Percentiles rank a stretch among this genome's conserved stretches.
Evolutionary conservation across 2,888 invertebrate species (phyloP).

Genomic region (Parnassius mnemosyne): DNA sequence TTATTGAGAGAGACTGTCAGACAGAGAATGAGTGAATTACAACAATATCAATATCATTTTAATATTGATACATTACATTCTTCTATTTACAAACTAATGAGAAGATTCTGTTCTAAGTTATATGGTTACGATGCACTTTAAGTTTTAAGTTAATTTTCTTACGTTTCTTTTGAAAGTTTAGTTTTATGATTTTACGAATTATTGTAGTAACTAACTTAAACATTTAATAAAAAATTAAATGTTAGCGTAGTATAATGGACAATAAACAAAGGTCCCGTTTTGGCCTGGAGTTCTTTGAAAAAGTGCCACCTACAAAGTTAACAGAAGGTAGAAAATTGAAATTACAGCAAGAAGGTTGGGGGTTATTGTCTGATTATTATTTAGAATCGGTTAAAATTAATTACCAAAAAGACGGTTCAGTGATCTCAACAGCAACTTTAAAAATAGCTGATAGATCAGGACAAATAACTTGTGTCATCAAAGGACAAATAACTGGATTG

Average conservation of each 20-base stretch:
- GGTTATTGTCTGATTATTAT: slow-evolving; percentile 60
- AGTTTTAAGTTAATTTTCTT: no score
- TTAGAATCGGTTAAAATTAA: slow-evolving; percentile 72
- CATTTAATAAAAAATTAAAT: not conserved
- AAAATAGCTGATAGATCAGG: slow-evolving; percentile 63
- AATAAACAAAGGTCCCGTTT: slow-evolving; percentile 14
- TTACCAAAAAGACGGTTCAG: slow-evolving; percentile 40
- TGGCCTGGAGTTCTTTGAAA: slow-evolving; percentile 20
- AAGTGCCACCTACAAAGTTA: slow-evolving; percentile 41
- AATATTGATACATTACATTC: no score
- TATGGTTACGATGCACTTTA: no score
- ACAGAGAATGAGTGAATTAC: no score
- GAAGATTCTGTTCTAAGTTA: no score
- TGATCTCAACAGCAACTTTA: slow-evolving; percentile 55
- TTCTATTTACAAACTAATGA: no score
- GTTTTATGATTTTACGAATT: no score
- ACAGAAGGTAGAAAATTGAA: slow-evolving; percentile 55
- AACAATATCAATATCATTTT: no score
- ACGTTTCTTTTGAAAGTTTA: no score
- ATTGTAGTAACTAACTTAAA: no score
- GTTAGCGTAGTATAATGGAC: slow-evolving; percentile 34
- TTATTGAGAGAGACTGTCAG: no score
- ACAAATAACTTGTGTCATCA: slow-evolving; percentile 59
- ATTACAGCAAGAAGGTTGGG: slow-evolving; percentile 56
- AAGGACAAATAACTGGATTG: slow-evolving; percentile 53